phyloP scores from a whole-genome alignment of 2,113 vertebrate species.

The Pyrgilauda ruficollis region DNA sequence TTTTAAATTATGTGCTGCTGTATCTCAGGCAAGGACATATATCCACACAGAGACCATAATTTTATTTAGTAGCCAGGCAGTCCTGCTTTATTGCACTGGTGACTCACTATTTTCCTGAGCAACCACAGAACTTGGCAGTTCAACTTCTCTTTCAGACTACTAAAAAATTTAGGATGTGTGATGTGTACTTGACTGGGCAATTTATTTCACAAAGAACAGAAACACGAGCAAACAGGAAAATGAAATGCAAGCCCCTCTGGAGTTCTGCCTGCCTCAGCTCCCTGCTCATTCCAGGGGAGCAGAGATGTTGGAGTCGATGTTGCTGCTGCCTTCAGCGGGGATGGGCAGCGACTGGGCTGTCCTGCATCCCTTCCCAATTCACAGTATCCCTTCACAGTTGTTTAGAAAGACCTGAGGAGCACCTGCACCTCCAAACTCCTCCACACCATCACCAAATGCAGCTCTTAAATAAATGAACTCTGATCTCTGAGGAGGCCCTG shows the following conservation, averaged over 20 bases:
- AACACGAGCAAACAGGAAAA: background rate
- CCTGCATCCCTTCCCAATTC: background rate
- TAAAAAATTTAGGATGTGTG: background rate
- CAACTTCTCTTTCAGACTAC: background rate
- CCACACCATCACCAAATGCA: background rate
- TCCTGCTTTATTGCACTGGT: background rate
- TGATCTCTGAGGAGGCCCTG: background rate
- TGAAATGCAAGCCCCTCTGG: background rate
- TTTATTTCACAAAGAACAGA: background rate
- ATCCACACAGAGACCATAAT: background rate
- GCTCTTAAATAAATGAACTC: background rate
- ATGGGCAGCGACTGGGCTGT: background rate
- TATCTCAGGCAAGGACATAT: background rate
- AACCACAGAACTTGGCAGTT: background rate
- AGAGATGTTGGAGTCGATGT: accelerated
- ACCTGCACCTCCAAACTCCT: background rate
- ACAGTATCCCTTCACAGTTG: background rate
- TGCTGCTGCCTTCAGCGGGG: accelerated
- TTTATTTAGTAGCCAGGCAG: background rate
- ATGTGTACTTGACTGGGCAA: background rate
- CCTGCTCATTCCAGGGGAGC: background rate
- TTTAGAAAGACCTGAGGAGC: background rate
- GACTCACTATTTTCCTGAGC: background rate
- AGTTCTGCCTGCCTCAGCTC: background rate
- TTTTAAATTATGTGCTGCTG: background rate